Percentiles rank a stretch among this genome's conserved stretches.
Evolutionary conservation across 2,113 vertebrate species (phyloP).

Genomic region (Hipposideros armiger): DNA sequence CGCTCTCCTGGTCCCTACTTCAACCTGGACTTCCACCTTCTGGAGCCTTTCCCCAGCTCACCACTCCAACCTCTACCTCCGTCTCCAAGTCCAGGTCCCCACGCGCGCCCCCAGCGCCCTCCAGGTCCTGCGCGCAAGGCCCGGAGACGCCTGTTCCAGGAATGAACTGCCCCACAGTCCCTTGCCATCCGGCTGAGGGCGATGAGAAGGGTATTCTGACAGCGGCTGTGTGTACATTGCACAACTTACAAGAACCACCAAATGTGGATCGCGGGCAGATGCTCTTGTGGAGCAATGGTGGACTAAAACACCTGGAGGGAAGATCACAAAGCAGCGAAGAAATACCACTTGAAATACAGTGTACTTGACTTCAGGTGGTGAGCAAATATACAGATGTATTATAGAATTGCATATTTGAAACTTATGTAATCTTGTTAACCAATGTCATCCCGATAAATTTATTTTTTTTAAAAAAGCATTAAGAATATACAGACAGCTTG

Average conservation of each 20-base stretch:
- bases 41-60: neutral
- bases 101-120: neutral
- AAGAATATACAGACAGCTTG: neutral
- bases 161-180: neutral
- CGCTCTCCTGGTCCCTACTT: neutral
- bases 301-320: neutral
- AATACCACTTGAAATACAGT: neutral
- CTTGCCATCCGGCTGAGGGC: neutral
- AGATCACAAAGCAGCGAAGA: neutral
- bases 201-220: neutral
- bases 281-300: neutral
- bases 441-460: neutral
- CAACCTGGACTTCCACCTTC: neutral
- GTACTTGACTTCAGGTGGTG: neutral
- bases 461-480: neutral
- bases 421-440: neutral
- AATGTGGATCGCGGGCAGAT: neutral
- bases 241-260: neutral
- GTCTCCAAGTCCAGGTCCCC: neutral
- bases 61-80: conserved; percentile 7
- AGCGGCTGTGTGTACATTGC: neutral
- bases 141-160: conserved; percentile 8
- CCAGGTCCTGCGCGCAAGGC: neutral
- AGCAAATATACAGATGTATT: neutral
- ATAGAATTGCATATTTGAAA: neutral